Conservation (phyloP, 2,888 invertebrate genomes). For the Acleris literana region DNA sequence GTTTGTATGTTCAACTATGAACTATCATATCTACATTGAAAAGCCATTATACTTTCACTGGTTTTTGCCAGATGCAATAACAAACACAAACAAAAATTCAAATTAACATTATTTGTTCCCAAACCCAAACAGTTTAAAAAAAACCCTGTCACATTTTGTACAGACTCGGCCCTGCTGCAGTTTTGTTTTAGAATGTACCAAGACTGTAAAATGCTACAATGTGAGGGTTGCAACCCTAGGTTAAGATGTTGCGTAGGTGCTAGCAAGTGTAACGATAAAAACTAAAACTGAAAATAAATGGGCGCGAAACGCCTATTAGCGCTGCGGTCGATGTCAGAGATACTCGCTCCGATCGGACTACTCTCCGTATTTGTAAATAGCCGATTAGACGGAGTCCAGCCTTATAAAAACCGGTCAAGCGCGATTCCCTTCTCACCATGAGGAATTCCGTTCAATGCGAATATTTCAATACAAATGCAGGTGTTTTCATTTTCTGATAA, state of each 20-base stretch:
- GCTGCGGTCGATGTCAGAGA: conserved; percentile 50
- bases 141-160: background rate
- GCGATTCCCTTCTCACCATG: conserved; percentile 37
- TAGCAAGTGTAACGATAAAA: conserved; percentile 68
- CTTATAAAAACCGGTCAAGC: conserved; percentile 46
- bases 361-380: conserved; percentile 67
- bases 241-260: conserved; percentile 63
- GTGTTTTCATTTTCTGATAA: conserved; percentile 14
- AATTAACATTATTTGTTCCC: too few relatives aligned
- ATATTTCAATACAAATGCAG: conserved; percentile 15
- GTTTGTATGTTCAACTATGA: too few relatives aligned
- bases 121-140: too few relatives aligned
- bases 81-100: too few relatives aligned
- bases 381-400: conserved; percentile 58
- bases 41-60: too few relatives aligned
- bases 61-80: too few relatives aligned
- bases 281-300: conserved; percentile 73
- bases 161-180: background rate
- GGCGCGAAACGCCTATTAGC: conserved; percentile 68
- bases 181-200: background rate
- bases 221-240: conserved; percentile 54
- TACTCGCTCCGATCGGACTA: conserved; percentile 57
- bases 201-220: background rate
- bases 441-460: conserved; percentile 25
- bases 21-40: too few relatives aligned